Base-by-base conservation (phyloP, 1,140 invertebrate genomes). In the Papilio aristodemus region DNA sequence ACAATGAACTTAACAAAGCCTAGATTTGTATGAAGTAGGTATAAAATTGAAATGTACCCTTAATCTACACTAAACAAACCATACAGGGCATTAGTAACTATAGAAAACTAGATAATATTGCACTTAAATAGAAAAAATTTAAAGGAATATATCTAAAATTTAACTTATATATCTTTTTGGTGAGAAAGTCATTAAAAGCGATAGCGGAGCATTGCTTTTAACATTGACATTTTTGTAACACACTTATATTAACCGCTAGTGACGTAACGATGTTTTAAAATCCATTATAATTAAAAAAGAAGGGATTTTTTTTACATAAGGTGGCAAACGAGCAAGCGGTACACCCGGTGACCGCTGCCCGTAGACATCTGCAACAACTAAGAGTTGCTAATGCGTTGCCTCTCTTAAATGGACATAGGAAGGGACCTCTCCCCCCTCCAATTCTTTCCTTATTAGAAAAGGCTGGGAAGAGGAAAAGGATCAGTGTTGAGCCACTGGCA, bases 131-230 rank as follows among this genome's bases (percentile, higher is more conserved):
- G 6, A 36, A 50, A 9, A 22, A 41, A 43, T 62, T 25, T 19
- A 17, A 43, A 19, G 37, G 37, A 50, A 66, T 14, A 36, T 63
- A 25, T 66, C 43, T 27, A 50, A 66, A 66, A 66, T 27, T 32
- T 32, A 50, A 36, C 10, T 66, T 10, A 50, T 11, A 50, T 50
- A 54, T 54, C 13, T 64, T 64, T 66, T 66, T 66, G 63, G 63
- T 50, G 63, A 41, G 19, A 66, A 46, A 64, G 13, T 36, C 14
- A 39, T 27, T 50, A 43, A 50, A 66, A 66, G 63, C 62, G 19
- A 27, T 22, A 46, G 41, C 27, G n/a, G 14, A 5, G 19, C 22
- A 43, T 25, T 43, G 22, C 17, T 66, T 38, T 43, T 50, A 64
- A 64, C 22, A 41, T 41, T 9, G 11, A 64, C 22, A 41, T 11